Evolutionary conservation across 2,888 invertebrate genomes (phyloP), one percentile per base, ranked within the genome.

Genomic region (Dolomedes plantarius): DNA sequence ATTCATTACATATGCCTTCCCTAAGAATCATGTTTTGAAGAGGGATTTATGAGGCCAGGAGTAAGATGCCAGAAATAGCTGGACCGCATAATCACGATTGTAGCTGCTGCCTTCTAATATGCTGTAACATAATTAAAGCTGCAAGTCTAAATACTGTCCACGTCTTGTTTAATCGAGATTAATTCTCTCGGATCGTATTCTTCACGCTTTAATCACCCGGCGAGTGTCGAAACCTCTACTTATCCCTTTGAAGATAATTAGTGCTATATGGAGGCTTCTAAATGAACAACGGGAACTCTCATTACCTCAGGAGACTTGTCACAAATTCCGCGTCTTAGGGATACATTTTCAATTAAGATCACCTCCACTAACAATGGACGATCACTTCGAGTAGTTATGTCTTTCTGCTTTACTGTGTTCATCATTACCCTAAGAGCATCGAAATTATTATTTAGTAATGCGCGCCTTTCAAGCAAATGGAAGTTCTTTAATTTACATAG

Each of bases 221-320:
- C 65, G 72, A 83, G 71, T 77, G 83, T 77, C 83, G 83, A 85
- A 85, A 73, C 83, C 77, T 85, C 83, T 85, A 85, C 77, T 85
- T 85, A 77, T 77, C 77, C 77, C 77, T 85, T 85, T 77, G 83
- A 85, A 85, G 83, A 85, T 85, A 85, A 85, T 85, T 85, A 85
- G 83, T 68, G 39, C 73, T 62, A 67, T 77, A 85, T 82, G 75
- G 76, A 76, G 71, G 71, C 29, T 71, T 32, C 83, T 85, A 77
- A 73, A 85, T 85, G 77, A 77, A 68, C 83, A 77, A 77, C 77
- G 72, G 76, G 31, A 77, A 77, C 83, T 77, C 71, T 83, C 76
- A 83, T 83, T 83, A 83, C 76, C 83, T 72, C 83, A 27, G 32
- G 65, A 76, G 83, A 77, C 83, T 72, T 77, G 81, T 81, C 74